These are phyloP conservation scores for Congeria kusceri DNA, from an alignment of 2,888 invertebrate species.

Conservation along the genomic window DNA sequence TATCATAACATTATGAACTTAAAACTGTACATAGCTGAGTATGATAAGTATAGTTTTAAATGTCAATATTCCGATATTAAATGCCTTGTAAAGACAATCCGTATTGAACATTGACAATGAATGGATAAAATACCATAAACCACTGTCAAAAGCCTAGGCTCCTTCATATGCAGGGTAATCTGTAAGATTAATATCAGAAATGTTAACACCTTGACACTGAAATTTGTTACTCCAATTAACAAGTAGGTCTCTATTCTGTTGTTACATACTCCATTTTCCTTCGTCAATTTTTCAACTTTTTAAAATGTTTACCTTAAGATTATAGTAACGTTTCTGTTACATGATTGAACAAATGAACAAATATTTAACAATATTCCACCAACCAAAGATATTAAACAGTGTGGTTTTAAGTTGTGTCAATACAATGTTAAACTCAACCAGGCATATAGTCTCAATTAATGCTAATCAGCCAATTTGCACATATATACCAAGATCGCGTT, in stretches of 20 bases:
- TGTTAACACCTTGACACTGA: not conserved
- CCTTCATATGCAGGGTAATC: no score
- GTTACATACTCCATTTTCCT: not conserved
- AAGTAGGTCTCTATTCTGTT: not conserved
- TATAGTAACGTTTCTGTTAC: not conserved
- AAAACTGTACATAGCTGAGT: no score
- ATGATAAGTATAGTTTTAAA: not conserved
- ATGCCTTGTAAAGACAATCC: not conserved
- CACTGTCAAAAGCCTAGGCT: no score
- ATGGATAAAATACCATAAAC: no score
- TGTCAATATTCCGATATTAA: constrained; percentile 10
- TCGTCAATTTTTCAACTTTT: not conserved
- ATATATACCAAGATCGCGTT: constrained; percentile 37
- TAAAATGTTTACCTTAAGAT: not conserved
- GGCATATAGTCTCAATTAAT: constrained; percentile 17
- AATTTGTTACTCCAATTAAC: not conserved
- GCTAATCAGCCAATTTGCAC: constrained; percentile 43
- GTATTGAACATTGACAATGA: not conserved
- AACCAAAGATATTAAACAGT: no score
- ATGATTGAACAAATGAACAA: not conserved
- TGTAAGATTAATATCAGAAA: not conserved
- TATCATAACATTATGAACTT: no score
- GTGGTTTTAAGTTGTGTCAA: no score
- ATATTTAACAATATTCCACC: not conserved
- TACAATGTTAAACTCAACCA: constrained; percentile 9